phyloP scores from a whole-genome alignment of 2,113 vertebrate species.

The Tragelaphus strepsiceros region DNA sequence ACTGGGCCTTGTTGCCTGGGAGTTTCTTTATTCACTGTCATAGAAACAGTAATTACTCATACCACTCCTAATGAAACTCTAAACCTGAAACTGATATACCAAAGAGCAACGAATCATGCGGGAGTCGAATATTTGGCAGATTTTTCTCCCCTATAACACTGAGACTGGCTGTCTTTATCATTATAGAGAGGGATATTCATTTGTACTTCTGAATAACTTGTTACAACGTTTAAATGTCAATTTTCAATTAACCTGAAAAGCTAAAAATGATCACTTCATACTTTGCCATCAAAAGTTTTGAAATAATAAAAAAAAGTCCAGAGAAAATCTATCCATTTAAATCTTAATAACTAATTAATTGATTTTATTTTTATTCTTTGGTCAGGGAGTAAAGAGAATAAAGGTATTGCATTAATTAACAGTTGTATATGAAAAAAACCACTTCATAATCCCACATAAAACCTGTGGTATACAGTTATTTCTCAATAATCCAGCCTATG shows the following conservation, averaged over 20 bases:
- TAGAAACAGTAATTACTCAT: background rate
- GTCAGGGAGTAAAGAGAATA: background rate
- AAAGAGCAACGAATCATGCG: background rate
- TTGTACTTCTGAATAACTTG: background rate
- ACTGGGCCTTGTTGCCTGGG: background rate
- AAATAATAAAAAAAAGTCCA: background rate
- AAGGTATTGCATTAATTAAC: background rate
- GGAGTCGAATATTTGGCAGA: background rate
- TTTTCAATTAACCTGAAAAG: background rate
- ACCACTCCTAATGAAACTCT: background rate
- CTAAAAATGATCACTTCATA: background rate
- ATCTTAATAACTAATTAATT: background rate
- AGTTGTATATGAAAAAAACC: background rate
- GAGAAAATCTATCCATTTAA: background rate
- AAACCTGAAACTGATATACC: background rate
- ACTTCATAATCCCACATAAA: background rate
- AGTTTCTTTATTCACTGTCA: background rate
- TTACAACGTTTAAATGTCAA: background rate
- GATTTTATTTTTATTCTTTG: background rate
- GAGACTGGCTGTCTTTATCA: background rate
- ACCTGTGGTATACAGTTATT: background rate
- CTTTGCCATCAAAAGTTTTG: background rate
- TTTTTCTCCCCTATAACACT: background rate
- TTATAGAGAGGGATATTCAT: background rate
- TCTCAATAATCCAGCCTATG: conserved; percentile 10